A percentile compares a stretch with the other conserved stretches of the same genome.
phyloP scores from a whole-genome alignment of 1,140 invertebrate genomes.

The Listronotus oregonensis region DNA sequence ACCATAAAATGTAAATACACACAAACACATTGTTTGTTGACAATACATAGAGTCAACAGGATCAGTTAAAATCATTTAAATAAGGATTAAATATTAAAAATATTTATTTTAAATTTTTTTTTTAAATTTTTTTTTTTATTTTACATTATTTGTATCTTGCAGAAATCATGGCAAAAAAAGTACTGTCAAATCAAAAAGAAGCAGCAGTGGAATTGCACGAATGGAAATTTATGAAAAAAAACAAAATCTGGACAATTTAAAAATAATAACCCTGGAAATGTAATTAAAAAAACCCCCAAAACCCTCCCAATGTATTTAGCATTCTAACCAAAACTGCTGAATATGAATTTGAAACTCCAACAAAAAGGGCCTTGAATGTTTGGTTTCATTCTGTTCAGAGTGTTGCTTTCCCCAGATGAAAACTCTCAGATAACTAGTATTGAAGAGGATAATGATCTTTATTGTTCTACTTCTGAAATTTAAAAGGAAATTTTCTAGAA shows the following conservation, averaged over 20 bases:
- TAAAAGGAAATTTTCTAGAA: slow-evolving; percentile 2
- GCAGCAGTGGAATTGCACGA: slow-evolving; percentile 81
- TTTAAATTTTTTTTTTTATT: too few species aligned
- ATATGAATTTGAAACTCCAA: slow-evolving; percentile 72
- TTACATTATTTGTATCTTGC: slow-evolving; percentile 47
- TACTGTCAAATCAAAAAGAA: slow-evolving; percentile 78
- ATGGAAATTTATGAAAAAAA: slow-evolving; percentile 84
- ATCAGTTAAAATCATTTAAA: too few species aligned
- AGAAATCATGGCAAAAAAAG: slow-evolving; percentile 81
- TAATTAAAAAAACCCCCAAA: slow-evolving; percentile 80
- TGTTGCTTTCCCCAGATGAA: slow-evolving; percentile 80
- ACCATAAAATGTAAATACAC: too few species aligned
- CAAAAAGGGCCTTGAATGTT: slow-evolving; percentile 72
- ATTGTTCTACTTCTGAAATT: slow-evolving; percentile 79
- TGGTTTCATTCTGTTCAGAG: slow-evolving; percentile 80
- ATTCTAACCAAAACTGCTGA: slow-evolving; percentile 74
- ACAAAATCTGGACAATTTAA: slow-evolving; percentile 69
- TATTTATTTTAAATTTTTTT: too few species aligned
- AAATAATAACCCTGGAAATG: slow-evolving; percentile 83
- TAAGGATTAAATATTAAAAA: too few species aligned
- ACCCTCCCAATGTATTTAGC: slow-evolving; percentile 64
- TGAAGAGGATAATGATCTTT: slow-evolving; percentile 86
- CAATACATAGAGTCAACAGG: too few species aligned
- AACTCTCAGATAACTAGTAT: slow-evolving; percentile 65
- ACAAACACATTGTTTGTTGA: too few species aligned